These are phyloP conservation scores for Timandra comae DNA, from an alignment of 2,888 invertebrate genomes.

Conservation along the genomic window DNA sequence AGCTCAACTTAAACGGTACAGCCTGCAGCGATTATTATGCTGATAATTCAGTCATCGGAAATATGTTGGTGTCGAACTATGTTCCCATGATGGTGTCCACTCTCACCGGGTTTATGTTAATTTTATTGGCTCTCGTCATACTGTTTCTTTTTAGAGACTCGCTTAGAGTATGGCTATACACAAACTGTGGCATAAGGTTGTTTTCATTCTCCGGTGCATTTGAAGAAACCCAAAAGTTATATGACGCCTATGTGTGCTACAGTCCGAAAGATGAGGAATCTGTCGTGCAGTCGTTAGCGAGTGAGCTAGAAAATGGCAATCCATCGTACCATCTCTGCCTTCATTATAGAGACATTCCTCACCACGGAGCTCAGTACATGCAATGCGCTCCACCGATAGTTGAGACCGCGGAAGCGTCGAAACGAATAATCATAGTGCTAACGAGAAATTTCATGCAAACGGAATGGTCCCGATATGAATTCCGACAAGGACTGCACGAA, in stretches of 20 bases:
- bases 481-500: conserved; percentile 93
- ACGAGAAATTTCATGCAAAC: conserved; percentile 93
- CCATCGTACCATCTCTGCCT: conserved; percentile 90
- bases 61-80: conserved; percentile 89
- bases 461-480: conserved; percentile 94
- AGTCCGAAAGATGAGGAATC: conserved; percentile 94
- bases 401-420: conserved; percentile 91
- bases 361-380: conserved; percentile 82
- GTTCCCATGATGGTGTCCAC: conserved; percentile 89
- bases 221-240: conserved; percentile 90
- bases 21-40: conserved; percentile 92
- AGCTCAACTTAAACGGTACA: conserved; percentile 89
- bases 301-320: conserved; percentile 88
- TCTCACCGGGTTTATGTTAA: conserved; percentile 84
- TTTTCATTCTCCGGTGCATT: conserved; percentile 83
- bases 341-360: conserved; percentile 90
- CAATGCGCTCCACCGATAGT: conserved; percentile 85
- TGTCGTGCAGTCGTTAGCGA: conserved; percentile 88
- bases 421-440: conserved; percentile 90
- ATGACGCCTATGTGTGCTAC: conserved; percentile 95
- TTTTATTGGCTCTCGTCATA: conserved; percentile 85
- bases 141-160: conserved; percentile 91
- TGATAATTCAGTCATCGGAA: conserved; percentile 88
- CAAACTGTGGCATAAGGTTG: conserved; percentile 89
- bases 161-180: conserved; percentile 90